Percentiles rank a stretch among this genome's conserved stretches.
Evolutionary conservation across 2,113 vertebrate genomes (phyloP).

Genomic region (Tragelaphus buxtoni): DNA sequence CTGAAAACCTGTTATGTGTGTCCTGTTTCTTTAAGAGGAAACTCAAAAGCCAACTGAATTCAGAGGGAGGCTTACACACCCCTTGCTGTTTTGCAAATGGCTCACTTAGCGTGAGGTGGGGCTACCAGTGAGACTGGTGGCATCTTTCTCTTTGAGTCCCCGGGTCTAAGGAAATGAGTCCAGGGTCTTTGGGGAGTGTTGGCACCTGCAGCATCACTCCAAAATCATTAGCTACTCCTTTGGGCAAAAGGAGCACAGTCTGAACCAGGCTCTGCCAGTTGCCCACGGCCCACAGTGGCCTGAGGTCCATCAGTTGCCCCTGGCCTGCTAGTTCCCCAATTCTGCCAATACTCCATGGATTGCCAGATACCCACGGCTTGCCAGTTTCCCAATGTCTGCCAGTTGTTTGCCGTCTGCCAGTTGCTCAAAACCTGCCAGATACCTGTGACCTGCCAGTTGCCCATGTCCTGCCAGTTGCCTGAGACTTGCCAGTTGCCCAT

Average conservation of each 20-base stretch:
- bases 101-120: not conserved
- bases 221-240: not conserved
- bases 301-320: not conserved
- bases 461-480: not conserved
- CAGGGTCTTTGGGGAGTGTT: not conserved
- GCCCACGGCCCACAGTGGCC: not conserved
- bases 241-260: not conserved
- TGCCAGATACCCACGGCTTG: not conserved
- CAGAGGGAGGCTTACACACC: not conserved
- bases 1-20: too few relatives aligned
- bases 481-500: not conserved
- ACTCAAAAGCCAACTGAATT: not conserved
- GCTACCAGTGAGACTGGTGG: fast-evolving
- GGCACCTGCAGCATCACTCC: not conserved
- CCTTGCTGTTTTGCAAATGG: slow-evolving; percentile 54
- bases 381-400: not conserved
- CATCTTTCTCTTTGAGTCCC: fast-evolving
- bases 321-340: not conserved
- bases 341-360: not conserved
- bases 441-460: not conserved
- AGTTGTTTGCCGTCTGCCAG: not conserved
- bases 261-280: not conserved
- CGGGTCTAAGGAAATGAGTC: not conserved
- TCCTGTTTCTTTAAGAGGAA: slow-evolving; percentile 31
- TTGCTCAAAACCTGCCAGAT: not conserved